phyloP scores from a whole-genome alignment of 2,888 invertebrate species.

The Argyra leucocephala region DNA sequence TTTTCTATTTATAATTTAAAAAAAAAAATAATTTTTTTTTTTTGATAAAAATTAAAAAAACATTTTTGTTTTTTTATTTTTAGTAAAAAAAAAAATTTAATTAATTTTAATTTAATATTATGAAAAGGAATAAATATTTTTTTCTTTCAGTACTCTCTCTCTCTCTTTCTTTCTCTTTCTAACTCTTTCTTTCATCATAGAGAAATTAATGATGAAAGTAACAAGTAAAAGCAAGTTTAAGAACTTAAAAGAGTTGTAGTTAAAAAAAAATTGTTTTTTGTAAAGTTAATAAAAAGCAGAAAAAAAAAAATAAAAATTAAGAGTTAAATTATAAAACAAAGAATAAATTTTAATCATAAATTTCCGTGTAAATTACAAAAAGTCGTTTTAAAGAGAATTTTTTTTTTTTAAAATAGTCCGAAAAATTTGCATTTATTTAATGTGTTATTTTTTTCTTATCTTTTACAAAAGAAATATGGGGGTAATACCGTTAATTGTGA shows the following conservation, averaged over 20 bases:
- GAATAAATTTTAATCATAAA: too few relatives aligned
- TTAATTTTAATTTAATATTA: constrained; percentile 4
- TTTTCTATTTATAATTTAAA: too few relatives aligned
- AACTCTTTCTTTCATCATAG: neutral
- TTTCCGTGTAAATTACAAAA: too few relatives aligned
- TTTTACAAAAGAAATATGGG: too few relatives aligned
- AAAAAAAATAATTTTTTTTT: neutral
- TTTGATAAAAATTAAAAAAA: neutral
- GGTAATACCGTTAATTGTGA: too few relatives aligned
- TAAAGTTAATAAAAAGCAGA: neutral
- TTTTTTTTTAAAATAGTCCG: too few relatives aligned
- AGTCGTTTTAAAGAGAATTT: too few relatives aligned
- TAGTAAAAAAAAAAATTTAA: neutral
- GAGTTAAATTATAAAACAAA: neutral
- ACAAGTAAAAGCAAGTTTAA: neutral
- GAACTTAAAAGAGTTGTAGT: neutral
- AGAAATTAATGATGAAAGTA: neutral
- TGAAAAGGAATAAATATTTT: neutral
- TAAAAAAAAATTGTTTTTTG: too few relatives aligned
- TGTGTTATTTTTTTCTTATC: too few relatives aligned
- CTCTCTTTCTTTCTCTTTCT: neutral
- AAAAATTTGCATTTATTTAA: too few relatives aligned
- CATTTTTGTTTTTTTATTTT: neutral
- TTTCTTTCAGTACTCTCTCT: neutral
- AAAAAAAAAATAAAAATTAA: neutral